These are phyloP conservation scores for Sciaenops ocellatus DNA, from an alignment of 2,797 vertebrate species.

Conservation along the genomic window DNA sequence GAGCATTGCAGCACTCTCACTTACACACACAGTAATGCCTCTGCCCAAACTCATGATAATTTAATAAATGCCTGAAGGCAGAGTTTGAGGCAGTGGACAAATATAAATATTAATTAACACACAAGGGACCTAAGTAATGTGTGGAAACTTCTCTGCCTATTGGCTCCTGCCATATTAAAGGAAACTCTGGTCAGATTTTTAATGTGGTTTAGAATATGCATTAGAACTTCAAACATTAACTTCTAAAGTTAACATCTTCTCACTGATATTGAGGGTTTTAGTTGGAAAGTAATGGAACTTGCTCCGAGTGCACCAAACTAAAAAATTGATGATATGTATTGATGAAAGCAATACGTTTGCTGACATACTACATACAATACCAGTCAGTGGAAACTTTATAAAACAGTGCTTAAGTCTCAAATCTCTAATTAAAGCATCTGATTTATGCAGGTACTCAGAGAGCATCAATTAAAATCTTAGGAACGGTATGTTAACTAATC, in stretches of 20 bases:
- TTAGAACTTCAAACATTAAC: slow-evolving; percentile 83
- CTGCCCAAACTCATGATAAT: slow-evolving; percentile 85
- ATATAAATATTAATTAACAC: slow-evolving; percentile 91
- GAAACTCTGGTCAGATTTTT: slow-evolving; percentile 80
- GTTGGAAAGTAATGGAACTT: slow-evolving; percentile 62
- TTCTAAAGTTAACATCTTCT: slow-evolving; percentile 74
- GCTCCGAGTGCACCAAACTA: slow-evolving; percentile 34
- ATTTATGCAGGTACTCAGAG: slow-evolving; percentile 44
- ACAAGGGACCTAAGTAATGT: slow-evolving; percentile 82
- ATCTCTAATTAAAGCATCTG: slow-evolving; percentile 32
- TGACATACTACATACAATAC: slow-evolving; percentile 1
- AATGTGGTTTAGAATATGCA: slow-evolving; percentile 82
- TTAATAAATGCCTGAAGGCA: slow-evolving; percentile 88
- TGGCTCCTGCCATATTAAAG: slow-evolving; percentile 80
- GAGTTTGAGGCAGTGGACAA: slow-evolving; percentile 88
- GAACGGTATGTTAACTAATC: slow-evolving; percentile 35
- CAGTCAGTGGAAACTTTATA: slow-evolving; percentile 30
- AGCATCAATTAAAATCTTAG: slow-evolving; percentile 24
- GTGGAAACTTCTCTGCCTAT: slow-evolving; percentile 78
- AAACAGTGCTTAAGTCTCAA: slow-evolving; percentile 8
- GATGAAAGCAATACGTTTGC: slow-evolving; percentile 24
- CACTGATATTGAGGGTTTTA: slow-evolving; percentile 68
- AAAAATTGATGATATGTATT: slow-evolving; percentile 41
- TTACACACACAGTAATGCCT: slow-evolving; percentile 73
- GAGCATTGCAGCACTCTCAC: slow-evolving; percentile 47